Evolutionary conservation across 2,113 vertebrate species (phyloP).

Genomic region (Phalacrocorax aristotelis): DNA sequence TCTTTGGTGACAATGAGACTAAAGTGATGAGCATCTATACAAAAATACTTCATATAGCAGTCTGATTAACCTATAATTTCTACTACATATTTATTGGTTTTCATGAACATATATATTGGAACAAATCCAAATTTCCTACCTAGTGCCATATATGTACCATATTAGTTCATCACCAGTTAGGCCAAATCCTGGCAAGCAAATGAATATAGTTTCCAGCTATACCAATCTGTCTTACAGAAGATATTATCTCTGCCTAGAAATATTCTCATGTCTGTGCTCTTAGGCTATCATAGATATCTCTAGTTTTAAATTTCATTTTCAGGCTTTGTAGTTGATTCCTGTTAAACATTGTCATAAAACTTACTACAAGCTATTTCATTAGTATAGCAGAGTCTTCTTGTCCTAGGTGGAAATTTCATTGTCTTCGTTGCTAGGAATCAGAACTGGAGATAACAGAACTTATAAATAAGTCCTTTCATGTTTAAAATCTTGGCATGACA

Average conservation of each 20-base stretch:
- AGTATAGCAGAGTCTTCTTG: neutral
- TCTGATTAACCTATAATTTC: neutral
- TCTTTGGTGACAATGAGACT: neutral
- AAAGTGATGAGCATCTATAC: neutral
- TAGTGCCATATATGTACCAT: neutral
- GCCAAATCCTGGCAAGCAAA: neutral
- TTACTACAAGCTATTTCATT: neutral
- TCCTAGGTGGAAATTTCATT: neutral
- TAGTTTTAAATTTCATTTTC: neutral
- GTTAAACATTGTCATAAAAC: neutral
- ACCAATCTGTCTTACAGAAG: neutral
- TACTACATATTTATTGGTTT: neutral
- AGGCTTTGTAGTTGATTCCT: neutral
- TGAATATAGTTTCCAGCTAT: neutral
- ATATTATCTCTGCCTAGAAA: neutral
- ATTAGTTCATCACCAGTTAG: neutral
- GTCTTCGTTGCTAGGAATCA: neutral
- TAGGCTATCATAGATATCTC: neutral
- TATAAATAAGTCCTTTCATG: neutral
- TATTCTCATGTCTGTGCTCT: neutral
- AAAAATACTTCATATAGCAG: neutral
- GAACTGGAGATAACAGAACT: neutral
- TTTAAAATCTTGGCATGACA: neutral
- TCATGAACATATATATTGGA: neutral
- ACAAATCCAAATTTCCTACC: neutral